Conservation (phyloP, 2,113 vertebrate species). For the Gymnobelideus leadbeateri region DNA sequence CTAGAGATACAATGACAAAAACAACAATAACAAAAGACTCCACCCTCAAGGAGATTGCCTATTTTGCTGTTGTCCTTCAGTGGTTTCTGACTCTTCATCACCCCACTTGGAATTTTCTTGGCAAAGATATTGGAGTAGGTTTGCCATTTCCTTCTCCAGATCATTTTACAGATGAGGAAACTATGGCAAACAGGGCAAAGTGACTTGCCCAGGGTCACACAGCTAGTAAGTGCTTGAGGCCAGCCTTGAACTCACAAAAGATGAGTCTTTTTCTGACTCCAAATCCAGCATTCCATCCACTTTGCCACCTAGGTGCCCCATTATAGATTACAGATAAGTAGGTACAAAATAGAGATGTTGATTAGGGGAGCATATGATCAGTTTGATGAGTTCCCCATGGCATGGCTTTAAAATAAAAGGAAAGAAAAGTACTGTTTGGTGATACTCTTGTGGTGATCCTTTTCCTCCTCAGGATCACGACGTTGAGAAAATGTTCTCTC, state of each 20-base stretch:
- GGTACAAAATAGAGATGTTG: background rate
- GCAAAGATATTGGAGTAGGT: background rate
- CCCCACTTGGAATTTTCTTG: background rate
- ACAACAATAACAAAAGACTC: background rate
- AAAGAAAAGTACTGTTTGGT: background rate
- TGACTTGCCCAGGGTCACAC: background rate
- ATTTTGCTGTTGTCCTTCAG: background rate
- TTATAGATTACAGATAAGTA: background rate
- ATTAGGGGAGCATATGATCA: background rate
- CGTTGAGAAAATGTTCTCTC: background rate
- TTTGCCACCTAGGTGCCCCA: background rate
- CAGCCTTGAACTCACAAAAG: background rate
- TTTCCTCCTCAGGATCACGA: background rate
- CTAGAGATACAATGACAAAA: background rate
- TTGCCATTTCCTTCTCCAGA: background rate
- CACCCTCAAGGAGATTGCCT: background rate
- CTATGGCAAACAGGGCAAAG: background rate
- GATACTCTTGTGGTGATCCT: background rate
- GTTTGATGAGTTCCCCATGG: background rate
- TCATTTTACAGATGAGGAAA: background rate
- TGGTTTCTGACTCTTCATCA: background rate
- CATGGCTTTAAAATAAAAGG: background rate
- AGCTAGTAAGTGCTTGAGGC: background rate
- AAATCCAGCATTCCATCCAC: background rate
- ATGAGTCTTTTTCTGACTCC: background rate